A percentile compares a stretch with the other conserved stretches of the same genome.
phyloP scores from a whole-genome alignment of 2,888 invertebrate genomes.

The Drosophila imparisetae region DNA sequence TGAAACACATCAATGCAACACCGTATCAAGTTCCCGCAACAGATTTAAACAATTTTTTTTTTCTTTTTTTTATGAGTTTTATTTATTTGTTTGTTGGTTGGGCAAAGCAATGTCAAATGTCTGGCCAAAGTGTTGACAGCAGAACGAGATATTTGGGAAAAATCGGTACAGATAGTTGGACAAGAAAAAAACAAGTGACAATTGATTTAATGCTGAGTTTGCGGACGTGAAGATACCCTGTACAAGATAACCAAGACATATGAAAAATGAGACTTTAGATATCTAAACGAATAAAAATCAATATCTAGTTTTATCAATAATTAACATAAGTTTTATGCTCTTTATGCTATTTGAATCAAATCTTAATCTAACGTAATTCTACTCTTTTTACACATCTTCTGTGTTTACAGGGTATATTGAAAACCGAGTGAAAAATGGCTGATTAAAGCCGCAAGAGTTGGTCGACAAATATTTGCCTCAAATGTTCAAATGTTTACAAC shows the following conservation, averaged over 20 bases:
- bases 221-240: not conserved
- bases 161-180: constrained; percentile 16
- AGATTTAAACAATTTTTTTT: constrained; percentile 8
- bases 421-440: constrained; percentile 25
- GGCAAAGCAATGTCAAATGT: constrained; percentile 59
- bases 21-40: constrained; percentile 35
- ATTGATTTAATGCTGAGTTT: not conserved
- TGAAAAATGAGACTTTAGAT: not conserved
- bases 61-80: constrained; percentile 56
- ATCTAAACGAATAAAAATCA: not conserved
- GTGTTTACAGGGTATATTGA: constrained; percentile 13
- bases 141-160: constrained; percentile 15
- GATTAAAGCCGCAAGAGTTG: constrained; percentile 42
- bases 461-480: constrained; percentile 60
- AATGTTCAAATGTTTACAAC: constrained; percentile 67
- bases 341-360: not conserved
- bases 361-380: not conserved
- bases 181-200: constrained; percentile 7
- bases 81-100: constrained; percentile 51
- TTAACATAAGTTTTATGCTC: not conserved
- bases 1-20: constrained; percentile 37
- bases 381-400: not conserved
- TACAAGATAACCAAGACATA: not conserved
- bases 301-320: not conserved
- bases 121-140: constrained; percentile 70